Conservation (phyloP, 2,113 vertebrate genomes). For the Rattus norvegicus region GRCr8 NC_086019.1:133993501-133994000, state of each 20-base stretch:
- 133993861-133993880: not conserved
- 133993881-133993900: not conserved
- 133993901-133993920: not conserved
- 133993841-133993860: not conserved
- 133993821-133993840: not conserved
- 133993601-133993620: not conserved
- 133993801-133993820: not conserved
- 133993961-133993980: not conserved
- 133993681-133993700: not conserved
- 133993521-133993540: not conserved
- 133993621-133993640: not conserved
- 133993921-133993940: not conserved
- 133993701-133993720: not conserved
- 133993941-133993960: not conserved
- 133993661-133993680: too few relatives aligned
- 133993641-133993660: not conserved
- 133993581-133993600: too few relatives aligned
- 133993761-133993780: not conserved
- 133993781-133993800: not conserved
- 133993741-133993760: not conserved
- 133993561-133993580: not conserved
- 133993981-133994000: not conserved
- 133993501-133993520: not conserved
- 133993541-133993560: not conserved
- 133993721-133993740: not conserved